Evolutionary conservation across 2,113 vertebrate species (phyloP), one percentile per base, ranked within the genome.

Genomic region (Rattus norvegicus): DNA sequence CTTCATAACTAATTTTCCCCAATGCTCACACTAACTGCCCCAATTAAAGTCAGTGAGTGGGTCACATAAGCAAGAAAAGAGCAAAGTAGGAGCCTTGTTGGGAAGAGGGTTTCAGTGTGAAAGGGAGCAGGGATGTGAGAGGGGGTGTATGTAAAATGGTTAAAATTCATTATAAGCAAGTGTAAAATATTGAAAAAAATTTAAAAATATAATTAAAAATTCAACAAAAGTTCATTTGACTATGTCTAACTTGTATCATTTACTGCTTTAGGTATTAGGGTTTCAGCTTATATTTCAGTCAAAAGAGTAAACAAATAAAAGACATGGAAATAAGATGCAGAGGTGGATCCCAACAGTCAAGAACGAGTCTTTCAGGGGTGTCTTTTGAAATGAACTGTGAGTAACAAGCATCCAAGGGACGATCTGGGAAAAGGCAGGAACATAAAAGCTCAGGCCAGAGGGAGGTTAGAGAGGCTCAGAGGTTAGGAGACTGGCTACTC

Each of bases 371-470:
- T 86, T 88, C 63, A 39, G 33, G 85, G 28, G 12, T 88, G 36
- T 65, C 36, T 96, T 95, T 28, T 86, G 72, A 94, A 80, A 86
- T 67, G 43, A 93, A 73, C 69, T 56, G 47, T 7, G 20, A 96
- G 47, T 75, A n/a, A 76, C 33, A 92, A 95, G 85, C 13, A 87
- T 52, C 28, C 70, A 88, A 88, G 63, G 91, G 67, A 93, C 43
- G 49, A 49, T 96, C 10, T 88, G 81, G 56, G 61, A 73, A 92
- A 93, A 95, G 75, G 75, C 85, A 80, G 69, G 16, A 26, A 80
- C 12, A 28, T 43, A 92, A 85, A 43, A 49, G n/a, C 33, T 10
- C 7, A 89, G 89, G 75, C 73, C 49, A 61, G 69, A 75, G 43
- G 61, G 69, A 75, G 43, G 61, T 24, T 65, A 26, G n/a, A 43